Percentiles rank a stretch among this genome's conserved stretches.
phyloP scores from a whole-genome alignment of 1,140 invertebrate genomes.

The Muscidifurax raptorellus region DNA sequence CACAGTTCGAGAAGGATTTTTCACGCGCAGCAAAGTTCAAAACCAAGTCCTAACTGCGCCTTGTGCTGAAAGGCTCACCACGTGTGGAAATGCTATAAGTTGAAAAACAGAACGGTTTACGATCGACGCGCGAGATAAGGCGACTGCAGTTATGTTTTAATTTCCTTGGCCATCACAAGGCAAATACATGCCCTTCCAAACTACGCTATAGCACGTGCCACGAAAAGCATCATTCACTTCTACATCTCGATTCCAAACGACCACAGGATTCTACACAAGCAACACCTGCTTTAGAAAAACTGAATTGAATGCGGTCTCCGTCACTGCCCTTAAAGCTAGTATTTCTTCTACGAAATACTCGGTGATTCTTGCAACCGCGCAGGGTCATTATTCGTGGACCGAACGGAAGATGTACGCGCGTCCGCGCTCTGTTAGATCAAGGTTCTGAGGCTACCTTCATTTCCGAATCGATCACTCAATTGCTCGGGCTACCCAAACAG shows the following conservation, averaged over 20 bases:
- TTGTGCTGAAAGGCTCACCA: background rate
- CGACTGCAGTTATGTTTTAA: conserved; percentile 39
- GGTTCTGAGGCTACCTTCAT: conserved; percentile 14
- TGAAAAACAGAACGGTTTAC: conserved; percentile 6
- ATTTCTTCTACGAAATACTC: background rate
- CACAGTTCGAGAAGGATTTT: too few species aligned
- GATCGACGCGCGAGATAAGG: background rate
- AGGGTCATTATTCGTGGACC: background rate
- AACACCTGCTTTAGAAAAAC: background rate
- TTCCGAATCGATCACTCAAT: background rate
- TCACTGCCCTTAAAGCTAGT: background rate
- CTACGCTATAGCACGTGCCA: conserved; percentile 1
- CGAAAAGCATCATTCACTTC: conserved; percentile 7
- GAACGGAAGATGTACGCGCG: background rate
- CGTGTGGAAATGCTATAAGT: conserved; percentile 8
- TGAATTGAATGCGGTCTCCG: background rate
- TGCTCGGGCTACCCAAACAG: background rate
- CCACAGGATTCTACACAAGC: background rate
- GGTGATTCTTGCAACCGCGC: background rate
- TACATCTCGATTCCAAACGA: background rate
- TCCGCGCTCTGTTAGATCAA: conserved; percentile 2
- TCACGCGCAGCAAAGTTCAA: background rate
- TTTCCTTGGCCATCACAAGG: conserved; percentile 27
- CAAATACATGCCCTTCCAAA: background rate
- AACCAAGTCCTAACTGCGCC: background rate